These are phyloP conservation scores for Phoebastria nigripes DNA, from an alignment of 2,797 vertebrate genomes.

Conservation along the genomic window DNA sequence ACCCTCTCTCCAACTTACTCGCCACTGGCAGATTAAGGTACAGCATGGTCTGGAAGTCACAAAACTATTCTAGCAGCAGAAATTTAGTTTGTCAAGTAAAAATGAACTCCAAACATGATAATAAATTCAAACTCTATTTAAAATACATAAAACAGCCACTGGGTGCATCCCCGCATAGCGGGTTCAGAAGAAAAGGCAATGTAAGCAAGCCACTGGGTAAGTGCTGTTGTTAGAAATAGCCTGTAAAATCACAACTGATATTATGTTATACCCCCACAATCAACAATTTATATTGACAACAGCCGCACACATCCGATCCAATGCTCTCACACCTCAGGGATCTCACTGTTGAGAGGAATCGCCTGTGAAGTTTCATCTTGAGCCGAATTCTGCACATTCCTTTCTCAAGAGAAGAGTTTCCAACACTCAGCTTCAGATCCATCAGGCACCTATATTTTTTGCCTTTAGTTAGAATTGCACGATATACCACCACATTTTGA, in stretches of 20 bases:
- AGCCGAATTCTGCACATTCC: neutral
- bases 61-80: neutral
- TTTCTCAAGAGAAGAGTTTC: neutral
- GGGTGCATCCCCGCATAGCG: neutral
- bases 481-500: neutral
- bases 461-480: neutral
- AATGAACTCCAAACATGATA: neutral
- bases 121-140: neutral
- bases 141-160: neutral
- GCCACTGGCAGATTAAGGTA: neutral
- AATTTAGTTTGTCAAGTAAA: neutral
- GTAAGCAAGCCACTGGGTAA: neutral
- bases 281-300: rapidly evolving
- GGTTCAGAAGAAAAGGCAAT: neutral
- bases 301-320: neutral
- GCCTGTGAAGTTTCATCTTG: neutral
- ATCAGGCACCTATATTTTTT: neutral
- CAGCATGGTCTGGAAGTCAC: neutral
- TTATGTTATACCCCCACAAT: neutral
- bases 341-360: neutral
- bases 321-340: neutral
- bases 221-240: neutral
- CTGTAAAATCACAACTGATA: neutral
- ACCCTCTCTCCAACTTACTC: neutral
- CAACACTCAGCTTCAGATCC: neutral